Percentiles rank a stretch among this genome's conserved stretches.
phyloP scores from a whole-genome alignment of 2,797 vertebrate genomes.

The Sebastes iracundus region DNA sequence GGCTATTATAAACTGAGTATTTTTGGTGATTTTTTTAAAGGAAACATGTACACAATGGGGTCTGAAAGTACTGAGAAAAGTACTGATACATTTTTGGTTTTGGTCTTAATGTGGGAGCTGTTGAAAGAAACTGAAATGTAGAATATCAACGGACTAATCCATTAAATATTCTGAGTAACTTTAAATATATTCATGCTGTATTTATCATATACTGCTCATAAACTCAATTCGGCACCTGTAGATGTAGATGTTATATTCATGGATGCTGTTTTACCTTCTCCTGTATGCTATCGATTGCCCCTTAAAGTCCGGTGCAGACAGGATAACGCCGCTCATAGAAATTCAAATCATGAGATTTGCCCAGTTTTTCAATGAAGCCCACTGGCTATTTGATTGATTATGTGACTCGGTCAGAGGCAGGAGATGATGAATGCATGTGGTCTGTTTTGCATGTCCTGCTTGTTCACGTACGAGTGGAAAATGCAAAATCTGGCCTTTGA shows the following conservation, averaged over 20 bases:
- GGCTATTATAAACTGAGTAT: not conserved
- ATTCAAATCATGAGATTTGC: constrained; percentile 23
- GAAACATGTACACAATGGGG: not conserved
- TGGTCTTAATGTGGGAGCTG: not conserved
- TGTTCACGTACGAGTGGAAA: constrained; percentile 12
- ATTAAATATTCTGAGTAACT: not conserved
- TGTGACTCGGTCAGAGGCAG: constrained; percentile 22
- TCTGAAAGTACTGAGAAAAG: not conserved
- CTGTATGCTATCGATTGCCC: constrained; percentile 24
- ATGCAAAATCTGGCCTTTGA: constrained; percentile 49
- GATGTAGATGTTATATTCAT: not conserved
- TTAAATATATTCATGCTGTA: not conserved
- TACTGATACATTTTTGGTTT: not conserved
- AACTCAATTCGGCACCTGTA: not conserved
- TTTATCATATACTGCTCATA: not conserved
- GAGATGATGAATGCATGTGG: constrained; percentile 16
- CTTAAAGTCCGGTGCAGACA: not conserved
- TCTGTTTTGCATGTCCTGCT: constrained; percentile 21
- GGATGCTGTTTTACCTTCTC: not conserved
- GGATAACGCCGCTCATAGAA: not conserved
- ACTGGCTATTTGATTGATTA: constrained; percentile 50
- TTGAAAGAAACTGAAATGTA: not conserved
- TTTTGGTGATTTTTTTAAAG: not conserved
- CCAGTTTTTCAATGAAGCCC: not conserved
- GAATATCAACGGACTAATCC: not conserved